A percentile compares a stretch with the other conserved stretches of the same genome.
Conservation (phyloP, 2,888 invertebrate genomes). For the Bugulina stolonifera region DNA sequence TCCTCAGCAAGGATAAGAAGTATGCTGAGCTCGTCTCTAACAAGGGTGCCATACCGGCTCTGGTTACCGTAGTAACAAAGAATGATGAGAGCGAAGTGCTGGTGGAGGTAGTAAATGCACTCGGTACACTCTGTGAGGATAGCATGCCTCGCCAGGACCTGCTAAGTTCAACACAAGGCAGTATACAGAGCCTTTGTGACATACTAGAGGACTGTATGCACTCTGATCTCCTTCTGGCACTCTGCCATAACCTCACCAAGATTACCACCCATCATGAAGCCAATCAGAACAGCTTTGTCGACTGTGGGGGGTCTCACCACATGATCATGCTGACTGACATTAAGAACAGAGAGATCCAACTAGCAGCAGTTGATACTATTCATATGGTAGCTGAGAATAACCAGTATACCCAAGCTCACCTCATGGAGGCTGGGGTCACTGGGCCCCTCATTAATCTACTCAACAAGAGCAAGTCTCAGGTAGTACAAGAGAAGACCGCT, state of each 20-base stretch:
- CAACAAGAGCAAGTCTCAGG: constrained; percentile 35
- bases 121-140: constrained; percentile 41
- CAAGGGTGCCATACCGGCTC: constrained; percentile 40
- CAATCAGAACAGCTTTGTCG: constrained; percentile 44
- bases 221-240: constrained; percentile 39
- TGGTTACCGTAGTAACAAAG: constrained; percentile 38
- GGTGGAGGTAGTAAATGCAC: constrained; percentile 39
- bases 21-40: constrained; percentile 42
- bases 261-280: constrained; percentile 35
- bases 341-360: constrained; percentile 42
- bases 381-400: constrained; percentile 44
- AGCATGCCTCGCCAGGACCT: constrained; percentile 35
- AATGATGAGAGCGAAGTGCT: constrained; percentile 40
- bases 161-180: constrained; percentile 36
- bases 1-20: constrained; percentile 35
- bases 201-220: constrained; percentile 39
- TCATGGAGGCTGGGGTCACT: constrained; percentile 40
- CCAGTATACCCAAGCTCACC: constrained; percentile 39
- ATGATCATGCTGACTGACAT: constrained; percentile 36
- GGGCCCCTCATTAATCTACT: constrained; percentile 45
- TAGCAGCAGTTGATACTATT: constrained; percentile 46
- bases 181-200: constrained; percentile 51
- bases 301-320: constrained; percentile 40
- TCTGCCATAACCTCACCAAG: constrained; percentile 39
- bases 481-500: constrained; percentile 45